Evolutionary conservation across 2,113 vertebrate genomes (phyloP).

Genomic region (Ascaphus truei): DNA sequence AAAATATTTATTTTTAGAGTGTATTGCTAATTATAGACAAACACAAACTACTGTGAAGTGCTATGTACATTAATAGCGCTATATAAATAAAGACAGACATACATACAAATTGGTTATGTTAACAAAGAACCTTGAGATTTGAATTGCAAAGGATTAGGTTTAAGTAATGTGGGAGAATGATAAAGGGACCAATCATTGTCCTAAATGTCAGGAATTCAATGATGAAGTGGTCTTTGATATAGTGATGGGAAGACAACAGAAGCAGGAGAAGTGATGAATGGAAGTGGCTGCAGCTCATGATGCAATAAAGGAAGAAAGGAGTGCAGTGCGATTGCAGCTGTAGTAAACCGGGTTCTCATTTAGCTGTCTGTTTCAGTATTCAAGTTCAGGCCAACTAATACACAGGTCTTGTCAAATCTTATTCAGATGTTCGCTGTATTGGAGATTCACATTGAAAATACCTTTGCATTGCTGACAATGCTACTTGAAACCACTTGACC

Average conservation of each 20-base stretch:
- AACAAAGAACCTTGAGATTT: background rate
- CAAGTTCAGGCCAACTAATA: background rate
- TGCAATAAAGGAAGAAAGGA: background rate
- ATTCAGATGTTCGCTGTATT: too few relatives aligned
- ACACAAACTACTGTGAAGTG: too few relatives aligned
- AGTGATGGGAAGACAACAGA: background rate
- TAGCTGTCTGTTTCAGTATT: background rate
- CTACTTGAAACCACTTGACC: background rate
- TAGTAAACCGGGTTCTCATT: background rate
- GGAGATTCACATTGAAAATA: background rate
- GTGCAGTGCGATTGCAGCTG: background rate
- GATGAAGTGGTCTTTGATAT: slow-evolving; percentile 8
- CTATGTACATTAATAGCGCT: too few relatives aligned
- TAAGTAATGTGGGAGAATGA: background rate
- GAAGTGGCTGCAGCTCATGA: background rate
- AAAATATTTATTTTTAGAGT: too few relatives aligned
- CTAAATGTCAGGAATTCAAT: background rate
- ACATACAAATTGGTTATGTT: too few relatives aligned
- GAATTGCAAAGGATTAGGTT: background rate
- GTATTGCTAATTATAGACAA: slow-evolving; percentile 3
- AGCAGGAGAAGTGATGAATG: background rate
- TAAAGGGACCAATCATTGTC: background rate
- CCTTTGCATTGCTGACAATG: background rate
- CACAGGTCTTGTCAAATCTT: background rate
- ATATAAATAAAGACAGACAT: slow-evolving; percentile 17